These are phyloP conservation scores for Premnoplex brunnescens DNA, from an alignment of 2,797 vertebrate species.

Conservation along the genomic window DNA sequence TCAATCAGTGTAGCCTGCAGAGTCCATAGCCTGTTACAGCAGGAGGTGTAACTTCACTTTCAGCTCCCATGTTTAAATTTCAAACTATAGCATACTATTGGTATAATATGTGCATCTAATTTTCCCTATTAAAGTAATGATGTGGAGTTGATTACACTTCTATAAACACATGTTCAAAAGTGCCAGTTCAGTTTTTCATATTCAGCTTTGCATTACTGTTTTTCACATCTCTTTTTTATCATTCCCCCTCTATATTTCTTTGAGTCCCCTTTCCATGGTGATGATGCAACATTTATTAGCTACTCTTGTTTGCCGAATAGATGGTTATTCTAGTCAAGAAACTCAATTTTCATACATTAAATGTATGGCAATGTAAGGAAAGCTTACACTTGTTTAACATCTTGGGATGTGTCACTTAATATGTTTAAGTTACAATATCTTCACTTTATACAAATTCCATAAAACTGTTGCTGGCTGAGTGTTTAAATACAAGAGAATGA, in stretches of 20 bases:
- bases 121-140: neutral
- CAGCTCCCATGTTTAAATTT: neutral
- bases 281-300: neutral
- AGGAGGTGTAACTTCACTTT: neutral
- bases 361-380: constrained; percentile 2
- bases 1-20: neutral
- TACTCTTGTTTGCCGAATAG: constrained; percentile 2
- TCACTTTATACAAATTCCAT: neutral
- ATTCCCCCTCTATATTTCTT: neutral
- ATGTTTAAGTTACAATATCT: constrained; percentile 3
- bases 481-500: neutral
- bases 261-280: neutral
- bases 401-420: constrained; percentile 10
- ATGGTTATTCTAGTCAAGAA: neutral
- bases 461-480: neutral
- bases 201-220: neutral
- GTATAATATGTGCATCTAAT: neutral
- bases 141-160: neutral
- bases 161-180: neutral
- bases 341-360: constrained; percentile 27
- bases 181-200: neutral
- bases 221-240: neutral
- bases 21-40: neutral
- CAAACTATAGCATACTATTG: neutral
- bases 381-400: neutral